Evolutionary conservation across 1,140 invertebrate genomes (phyloP), one percentile per base, ranked within the genome.

Genomic region (Agrypnia vestita): DNA sequence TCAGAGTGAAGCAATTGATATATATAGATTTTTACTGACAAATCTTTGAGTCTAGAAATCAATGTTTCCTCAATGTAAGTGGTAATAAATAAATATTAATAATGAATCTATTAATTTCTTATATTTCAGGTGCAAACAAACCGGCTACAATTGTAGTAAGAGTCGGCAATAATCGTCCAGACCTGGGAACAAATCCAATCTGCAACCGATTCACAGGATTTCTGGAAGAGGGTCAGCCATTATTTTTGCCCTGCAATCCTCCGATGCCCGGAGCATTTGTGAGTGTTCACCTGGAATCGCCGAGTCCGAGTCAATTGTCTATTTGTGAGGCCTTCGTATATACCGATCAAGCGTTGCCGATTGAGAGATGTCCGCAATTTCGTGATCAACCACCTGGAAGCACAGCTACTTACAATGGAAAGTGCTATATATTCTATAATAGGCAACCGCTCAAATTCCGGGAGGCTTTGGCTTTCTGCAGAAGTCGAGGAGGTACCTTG

Each of bases 301-400:
- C 93, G 0, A 89, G 91, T 6, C 91, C 92, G 0, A 91, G 90
- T 55, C 94, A 96, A 62, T 89, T 98, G 4, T 97, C 96, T 0
- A 96, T 98, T n/a, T 98, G 97, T 86, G 97, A 98, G 89, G 95
- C 96, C 0, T 98, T 98, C 85, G 97, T 98, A 12, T 98, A 98
- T 85, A 98, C 97, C 0, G 96, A 98, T 89, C 96, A 98, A 90
- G 97, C 97, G 0, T 85, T 98, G 78, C 97, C 97, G 0, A 97
- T 98, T 78, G 97, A 98, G 87, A 91, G 97, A 77, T 98, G 97
- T 87, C 97, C 97, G 0, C 95, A 97, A 81, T 97, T 97, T 87
- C 87, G 96, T 35, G 96, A 98, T 85, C 96, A 97, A 86, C 96
- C 96, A 0, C 96, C 96, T 0, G 97, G 97, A 12, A 96, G 95